Conservation (phyloP, 2,888 invertebrate species). For the Leptopterna dolabrata region DNA sequence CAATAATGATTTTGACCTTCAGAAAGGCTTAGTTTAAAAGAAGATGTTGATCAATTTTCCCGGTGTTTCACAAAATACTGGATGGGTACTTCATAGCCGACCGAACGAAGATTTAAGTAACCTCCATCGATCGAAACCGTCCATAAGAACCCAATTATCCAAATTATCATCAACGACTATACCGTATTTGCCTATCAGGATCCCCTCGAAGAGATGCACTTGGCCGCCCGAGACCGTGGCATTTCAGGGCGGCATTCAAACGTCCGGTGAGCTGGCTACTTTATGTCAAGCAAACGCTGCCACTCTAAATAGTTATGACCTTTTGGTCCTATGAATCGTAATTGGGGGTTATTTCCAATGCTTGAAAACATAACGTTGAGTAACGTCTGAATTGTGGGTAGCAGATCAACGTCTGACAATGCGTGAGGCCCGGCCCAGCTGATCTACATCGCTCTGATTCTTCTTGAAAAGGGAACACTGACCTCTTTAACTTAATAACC, state of each 20-base stretch:
- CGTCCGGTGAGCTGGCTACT: not conserved
- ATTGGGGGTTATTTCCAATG: not conserved
- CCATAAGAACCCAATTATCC: not conserved
- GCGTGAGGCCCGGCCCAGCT: not conserved
- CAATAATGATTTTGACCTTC: no score
- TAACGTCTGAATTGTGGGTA: constrained; percentile 3
- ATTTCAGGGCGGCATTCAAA: not conserved
- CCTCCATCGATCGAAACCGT: no score
- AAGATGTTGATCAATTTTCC: no score
- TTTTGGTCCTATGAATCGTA: not conserved
- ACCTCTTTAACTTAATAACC: not conserved
- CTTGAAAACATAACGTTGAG: not conserved
- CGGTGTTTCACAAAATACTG: no score
- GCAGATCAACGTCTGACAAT: not conserved
- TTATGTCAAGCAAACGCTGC: not conserved
- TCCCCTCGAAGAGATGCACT: not conserved
- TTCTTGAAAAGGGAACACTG: constrained; percentile 1
- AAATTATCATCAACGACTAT: not conserved
- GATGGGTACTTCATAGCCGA: no score
- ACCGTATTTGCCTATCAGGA: not conserved
- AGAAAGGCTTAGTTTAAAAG: no score
- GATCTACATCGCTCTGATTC: not conserved
- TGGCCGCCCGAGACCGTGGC: not conserved
- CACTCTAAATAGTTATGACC: not conserved
- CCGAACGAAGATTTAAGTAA: no score